Conservation (phyloP, 2,888 invertebrate genomes). For the Leucoptera coffeella region DNA sequence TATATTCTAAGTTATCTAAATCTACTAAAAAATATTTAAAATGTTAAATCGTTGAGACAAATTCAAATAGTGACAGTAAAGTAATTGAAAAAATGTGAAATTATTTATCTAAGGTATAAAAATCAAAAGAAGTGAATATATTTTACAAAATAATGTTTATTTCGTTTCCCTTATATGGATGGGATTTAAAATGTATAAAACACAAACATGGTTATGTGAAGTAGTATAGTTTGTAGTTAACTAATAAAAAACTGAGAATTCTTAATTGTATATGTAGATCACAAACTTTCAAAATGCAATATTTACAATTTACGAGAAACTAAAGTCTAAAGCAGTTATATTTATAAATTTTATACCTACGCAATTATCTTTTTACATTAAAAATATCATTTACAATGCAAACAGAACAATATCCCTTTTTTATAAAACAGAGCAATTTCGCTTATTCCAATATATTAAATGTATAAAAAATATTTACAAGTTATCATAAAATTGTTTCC, state of each 20-base stretch:
- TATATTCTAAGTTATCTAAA: too few species aligned
- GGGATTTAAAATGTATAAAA: slow-evolving; percentile 21
- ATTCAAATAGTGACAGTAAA: too few species aligned
- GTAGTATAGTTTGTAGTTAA: slow-evolving; percentile 30
- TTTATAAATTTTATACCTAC: slow-evolving; percentile 1
- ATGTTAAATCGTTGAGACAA: too few species aligned
- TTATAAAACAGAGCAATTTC: slow-evolving; percentile 20
- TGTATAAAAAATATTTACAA: slow-evolving; percentile 15
- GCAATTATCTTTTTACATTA: background rate
- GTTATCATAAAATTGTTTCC: slow-evolving; percentile 11
- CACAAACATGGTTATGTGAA: slow-evolving; percentile 33
- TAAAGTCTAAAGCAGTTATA: background rate
- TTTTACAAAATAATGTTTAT: slow-evolving; percentile 10
- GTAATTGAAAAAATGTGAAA: too few species aligned
- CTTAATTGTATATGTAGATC: too few species aligned
- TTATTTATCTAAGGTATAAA: too few species aligned
- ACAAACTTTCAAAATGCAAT: too few species aligned
- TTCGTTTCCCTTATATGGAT: slow-evolving; percentile 14
- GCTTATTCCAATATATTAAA: slow-evolving; percentile 3
- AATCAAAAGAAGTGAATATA: too few species aligned
- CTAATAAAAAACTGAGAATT: slow-evolving; percentile 17
- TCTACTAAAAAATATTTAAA: too few species aligned
- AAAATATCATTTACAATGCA: slow-evolving; percentile 3
- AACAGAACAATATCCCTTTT: slow-evolving; percentile 3
- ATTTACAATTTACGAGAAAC: background rate